Base-by-base conservation (phyloP, 2,888 invertebrate genomes). In the Harpalus rufipes region DNA sequence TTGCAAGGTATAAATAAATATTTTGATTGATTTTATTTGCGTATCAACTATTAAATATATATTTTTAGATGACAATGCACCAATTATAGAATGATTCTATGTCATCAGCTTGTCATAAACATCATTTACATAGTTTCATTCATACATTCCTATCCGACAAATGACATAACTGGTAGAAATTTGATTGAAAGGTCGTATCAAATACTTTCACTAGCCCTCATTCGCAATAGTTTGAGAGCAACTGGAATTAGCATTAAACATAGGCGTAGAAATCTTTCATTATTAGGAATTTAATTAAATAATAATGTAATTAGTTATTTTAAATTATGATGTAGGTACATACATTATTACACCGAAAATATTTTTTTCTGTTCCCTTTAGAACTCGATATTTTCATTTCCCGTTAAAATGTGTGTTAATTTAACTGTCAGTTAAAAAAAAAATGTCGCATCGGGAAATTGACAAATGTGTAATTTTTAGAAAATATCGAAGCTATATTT, bases 131-230 rank as follows among this genome's bases (percentile, higher is more conserved):
- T 74, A 44, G n/a, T 51, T 68, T 74, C 72, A 74, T 74, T 74
- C 72, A 74, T 74, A 18, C 72, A 74, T 74, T 74, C 72, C 72
- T 21, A 10, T 16, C 41, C 41, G 41, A 44, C 41, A 21, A 44
- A 74, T 74, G 72, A 74, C 51, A 74, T 74, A 44, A 74, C 44
- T 41, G 18, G 18, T n/a, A 39, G 12, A 74, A 18, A 74, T 74
- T 74, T 74, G 72, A 74, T 74, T 74, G 72, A 74, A 74, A 74
- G 72, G 72, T 74, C 18, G 72, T 41, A 7, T 18, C 58, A 44
- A 58, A 59, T 51, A 83, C 83, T 83, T 83, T 74, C 83, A 83
- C 83, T 74, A 39, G 32, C 8, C 41, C 21, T 56, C 72, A 39
- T 72, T 68, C 10, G 18, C 16, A 74, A 83, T 61, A 83, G 32